These are phyloP conservation scores for Drosophila melanogaster DNA, from an alignment of 1,140 invertebrate genomes.

Conservation along the genomic window DNA sequence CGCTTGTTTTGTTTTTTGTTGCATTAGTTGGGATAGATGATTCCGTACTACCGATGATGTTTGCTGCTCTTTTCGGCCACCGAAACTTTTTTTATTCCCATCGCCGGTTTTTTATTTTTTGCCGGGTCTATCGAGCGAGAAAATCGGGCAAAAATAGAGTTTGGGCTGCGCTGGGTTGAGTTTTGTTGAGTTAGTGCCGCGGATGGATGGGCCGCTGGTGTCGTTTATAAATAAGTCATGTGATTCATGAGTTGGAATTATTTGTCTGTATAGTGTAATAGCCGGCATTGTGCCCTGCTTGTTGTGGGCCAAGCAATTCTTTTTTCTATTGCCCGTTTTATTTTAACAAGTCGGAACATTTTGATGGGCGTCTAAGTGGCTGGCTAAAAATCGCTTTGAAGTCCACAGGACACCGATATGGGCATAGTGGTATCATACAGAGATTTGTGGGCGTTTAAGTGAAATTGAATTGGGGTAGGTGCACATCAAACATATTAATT, in stretches of 20 bases:
- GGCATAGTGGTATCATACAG: slow-evolving; percentile 9
- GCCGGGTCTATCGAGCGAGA: slow-evolving; percentile 54
- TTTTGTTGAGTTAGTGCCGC: slow-evolving; percentile 30
- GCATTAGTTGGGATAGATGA: slow-evolving; percentile 34
- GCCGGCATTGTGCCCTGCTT: slow-evolving; percentile 32
- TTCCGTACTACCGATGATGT: slow-evolving; percentile 35
- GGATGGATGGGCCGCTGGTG: slow-evolving; percentile 55
- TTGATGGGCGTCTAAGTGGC: slow-evolving; percentile 55
- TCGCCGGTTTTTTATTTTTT: slow-evolving; percentile 25
- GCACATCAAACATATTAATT: background rate
- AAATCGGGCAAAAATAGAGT: slow-evolving; percentile 75
- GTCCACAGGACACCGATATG: slow-evolving; percentile 16
- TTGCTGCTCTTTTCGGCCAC: slow-evolving; percentile 49
- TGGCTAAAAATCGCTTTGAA: slow-evolving; percentile 43
- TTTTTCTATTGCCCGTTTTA: slow-evolving; percentile 22
- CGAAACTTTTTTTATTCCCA: slow-evolving; percentile 42
- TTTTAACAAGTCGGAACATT: slow-evolving; percentile 28
- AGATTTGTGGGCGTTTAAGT: slow-evolving; percentile 48
- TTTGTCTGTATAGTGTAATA: slow-evolving; percentile 53
- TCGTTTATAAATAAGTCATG: slow-evolving; percentile 74
- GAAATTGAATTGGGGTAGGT: slow-evolving; percentile 55
- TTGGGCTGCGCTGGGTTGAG: slow-evolving; percentile 39
- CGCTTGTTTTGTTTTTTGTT: slow-evolving; percentile 54
- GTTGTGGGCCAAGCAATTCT: slow-evolving; percentile 42
- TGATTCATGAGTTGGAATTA: slow-evolving; percentile 77